Evolutionary conservation across 1,140 invertebrate species (phyloP), one percentile per base, ranked within the genome.

Genomic region (Plutomurus gul): DNA sequence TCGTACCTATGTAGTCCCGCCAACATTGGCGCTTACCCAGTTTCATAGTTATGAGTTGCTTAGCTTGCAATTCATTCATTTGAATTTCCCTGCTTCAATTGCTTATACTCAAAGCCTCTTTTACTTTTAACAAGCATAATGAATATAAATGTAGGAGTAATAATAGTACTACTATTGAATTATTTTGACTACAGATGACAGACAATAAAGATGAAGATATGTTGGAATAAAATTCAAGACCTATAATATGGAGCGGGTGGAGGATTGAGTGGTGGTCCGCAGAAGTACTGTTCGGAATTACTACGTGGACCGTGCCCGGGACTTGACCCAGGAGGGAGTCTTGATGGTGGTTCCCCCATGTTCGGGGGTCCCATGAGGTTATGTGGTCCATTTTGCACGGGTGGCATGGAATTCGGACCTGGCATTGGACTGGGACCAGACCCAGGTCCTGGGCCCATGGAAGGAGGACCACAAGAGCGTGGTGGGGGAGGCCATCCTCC

Each of bases 201-300:
- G 6, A 3, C 40, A 73, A 51, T n/a, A 33, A 51, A 33, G 49
- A 79, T 65, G 37, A 47, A 70, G 33, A 43, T n/a, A 39, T 73
- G 18, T 43, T n/a, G n/a, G 1, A 46, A 27, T 7, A 22, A 47
- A 39, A 46, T 27, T 72, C 6, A 10, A 18, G 33, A 84, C 83
- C 83, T 84, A 80, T 82, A 84, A 40, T 82, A 84, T 33, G 81
- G 46, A 5, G 77, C 18, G 51, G 77, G 80, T 36, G 79, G 82
- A 65, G 65, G 77, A 81, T 82, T 84, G 76, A 80, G 74, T 51
- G 81, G 82, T 37, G 83, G 81, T 70, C 83, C 84, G 83, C 83
- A 85, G 82, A 84, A 85, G 80, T 85, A 85, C 81, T 84, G 84
- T 46, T 84, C 81, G 47, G 84, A 82, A 83, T 84, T 85, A 82